Base-by-base conservation (phyloP, 2,888 invertebrate species). In the Germaria angustata region DNA sequence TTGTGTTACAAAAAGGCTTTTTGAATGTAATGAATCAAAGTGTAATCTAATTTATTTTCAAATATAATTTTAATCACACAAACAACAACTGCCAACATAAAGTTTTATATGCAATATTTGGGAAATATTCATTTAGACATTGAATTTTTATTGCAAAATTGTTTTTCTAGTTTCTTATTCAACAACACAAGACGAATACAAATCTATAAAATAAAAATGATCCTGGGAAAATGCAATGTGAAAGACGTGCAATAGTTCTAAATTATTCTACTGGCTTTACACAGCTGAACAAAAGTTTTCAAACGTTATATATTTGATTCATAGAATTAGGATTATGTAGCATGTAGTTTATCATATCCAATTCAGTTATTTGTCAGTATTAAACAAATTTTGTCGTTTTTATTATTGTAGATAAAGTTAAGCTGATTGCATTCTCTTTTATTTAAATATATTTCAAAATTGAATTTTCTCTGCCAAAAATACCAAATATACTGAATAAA, bases 41-140 rank as follows among this genome's bases (percentile, higher is more conserved):
- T 87, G 88, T 89, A 89, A 89, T 89, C 89, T 88, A 89, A 89
- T 89, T 89, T 89, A 88, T 88, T 88, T 88, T 85, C 41, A 41
- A 51, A 39, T 36, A 32, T 41, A 61, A 15, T 61, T 57, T 65
- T 59, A 85, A 85, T 88, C 44, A 22, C 15, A 57, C 39, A 39
- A 34, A 57, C 22, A 53, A 2, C 41, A 7, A 11, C 13, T 69
- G 20, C 53, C 9, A 32, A 41, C 1, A 7, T 24, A 24, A 59
- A 2, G 39, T 59, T 53, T 53, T 28, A 7, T 9, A 63, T 44
- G 5, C 39, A 63, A n/a, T 11, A 53, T 39, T 72, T 36, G 13
- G 4, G 6, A 75, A 44, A 65, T 66, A 46, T 28, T 55, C 24
- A 7, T 41, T 1, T 39, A 34, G 49, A 39, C 55, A 57, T 57